These are phyloP conservation scores for Cheilosia soror DNA, from an alignment of 2,888 invertebrate species.

Conservation along the genomic window DNA sequence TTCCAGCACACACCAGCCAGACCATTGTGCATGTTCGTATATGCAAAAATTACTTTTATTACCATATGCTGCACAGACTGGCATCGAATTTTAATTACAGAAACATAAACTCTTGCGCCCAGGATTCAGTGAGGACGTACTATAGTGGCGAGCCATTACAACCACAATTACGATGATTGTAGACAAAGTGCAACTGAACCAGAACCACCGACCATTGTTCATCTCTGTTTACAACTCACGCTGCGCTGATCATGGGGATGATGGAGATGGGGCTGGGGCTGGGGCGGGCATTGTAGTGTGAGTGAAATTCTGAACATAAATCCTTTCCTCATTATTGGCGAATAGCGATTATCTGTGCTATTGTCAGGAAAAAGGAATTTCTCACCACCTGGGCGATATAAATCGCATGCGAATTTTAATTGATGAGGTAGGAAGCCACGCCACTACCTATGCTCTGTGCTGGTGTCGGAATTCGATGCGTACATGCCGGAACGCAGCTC, in stretches of 20 bases:
- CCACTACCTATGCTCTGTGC: background rate
- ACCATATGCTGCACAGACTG: constrained; percentile 11
- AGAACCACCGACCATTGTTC: constrained; percentile 6
- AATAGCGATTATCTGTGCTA: constrained; percentile 9
- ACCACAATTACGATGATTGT: constrained; percentile 4
- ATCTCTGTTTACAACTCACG: constrained; percentile 17
- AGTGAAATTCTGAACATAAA: constrained; percentile 9
- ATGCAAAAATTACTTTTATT: constrained; percentile 52
- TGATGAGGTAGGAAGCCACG: constrained; percentile 3
- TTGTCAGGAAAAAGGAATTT: constrained; percentile 13
- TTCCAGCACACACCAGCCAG: background rate
- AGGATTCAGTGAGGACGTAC: constrained; percentile 13
- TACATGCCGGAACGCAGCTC: constrained; percentile 28
- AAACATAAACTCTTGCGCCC: constrained; percentile 16
- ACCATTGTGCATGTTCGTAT: background rate
- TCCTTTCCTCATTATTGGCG: constrained; percentile 3
- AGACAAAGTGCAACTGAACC: background rate
- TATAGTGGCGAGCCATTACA: background rate
- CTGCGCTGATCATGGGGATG: background rate
- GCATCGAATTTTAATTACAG: constrained; percentile 61
- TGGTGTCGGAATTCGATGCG: constrained; percentile 29
- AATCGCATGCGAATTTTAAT: background rate
- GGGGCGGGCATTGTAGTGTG: background rate
- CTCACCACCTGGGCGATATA: background rate
- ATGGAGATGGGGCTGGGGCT: too few species aligned